These are phyloP conservation scores for Sitodiplosis mosellana DNA, from an alignment of 1,140 invertebrate genomes.

Conservation along the genomic window DNA sequence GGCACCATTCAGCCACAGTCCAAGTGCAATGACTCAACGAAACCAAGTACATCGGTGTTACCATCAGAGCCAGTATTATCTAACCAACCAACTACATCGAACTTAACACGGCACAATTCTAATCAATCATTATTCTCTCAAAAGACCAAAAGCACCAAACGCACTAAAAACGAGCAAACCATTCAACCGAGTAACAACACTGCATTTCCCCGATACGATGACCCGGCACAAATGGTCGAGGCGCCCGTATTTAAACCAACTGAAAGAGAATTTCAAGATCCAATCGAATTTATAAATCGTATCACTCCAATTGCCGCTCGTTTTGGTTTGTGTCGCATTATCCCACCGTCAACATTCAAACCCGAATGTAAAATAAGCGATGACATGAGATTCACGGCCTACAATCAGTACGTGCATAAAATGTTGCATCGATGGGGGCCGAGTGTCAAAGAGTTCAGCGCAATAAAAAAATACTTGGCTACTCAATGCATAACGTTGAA, in stretches of 20 bases:
- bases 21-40: constrained; percentile 12
- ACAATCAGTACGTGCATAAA: constrained; percentile 83
- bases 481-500: constrained; percentile 58
- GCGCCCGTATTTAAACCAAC: constrained; percentile 68
- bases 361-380: constrained; percentile 73
- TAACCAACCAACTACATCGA: constrained; percentile 7
- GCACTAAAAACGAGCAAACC: constrained; percentile 21
- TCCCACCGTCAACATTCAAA: constrained; percentile 74
- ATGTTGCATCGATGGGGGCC: constrained; percentile 80
- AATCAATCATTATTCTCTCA: constrained; percentile 17
- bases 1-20: constrained; percentile 36
- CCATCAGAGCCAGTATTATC: constrained; percentile 10
- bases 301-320: constrained; percentile 60
- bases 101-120: constrained; percentile 17
- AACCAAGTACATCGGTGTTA: constrained; percentile 10
- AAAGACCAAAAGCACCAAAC: constrained; percentile 12
- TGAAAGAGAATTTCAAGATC: constrained; percentile 76
- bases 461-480: constrained; percentile 66
- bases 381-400: constrained; percentile 72
- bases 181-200: constrained; percentile 31
- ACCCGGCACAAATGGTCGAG: constrained; percentile 45
- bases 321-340: constrained; percentile 74
- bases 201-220: constrained; percentile 31
- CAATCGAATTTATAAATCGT: constrained; percentile 72
- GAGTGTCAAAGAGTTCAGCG: constrained; percentile 67